Evolutionary conservation across 2,888 invertebrate genomes (phyloP), one percentile per base, ranked within the genome.

Genomic region (Falcaria lacertinaria): DNA sequence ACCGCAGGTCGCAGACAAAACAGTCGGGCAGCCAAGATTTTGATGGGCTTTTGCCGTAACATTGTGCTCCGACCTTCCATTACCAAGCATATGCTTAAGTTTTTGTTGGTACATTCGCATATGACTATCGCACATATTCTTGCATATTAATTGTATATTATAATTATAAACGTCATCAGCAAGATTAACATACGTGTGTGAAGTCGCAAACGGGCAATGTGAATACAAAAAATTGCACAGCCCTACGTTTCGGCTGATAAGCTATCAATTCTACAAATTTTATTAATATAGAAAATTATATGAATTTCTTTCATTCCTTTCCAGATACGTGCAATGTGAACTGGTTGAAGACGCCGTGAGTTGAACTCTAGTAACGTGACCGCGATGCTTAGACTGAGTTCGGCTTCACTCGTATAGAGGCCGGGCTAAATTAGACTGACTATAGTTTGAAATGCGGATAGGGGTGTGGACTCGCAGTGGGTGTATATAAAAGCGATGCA

Each of bases 401-500:
- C 60, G 65, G 53, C 62, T 52, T 56, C 60, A 55, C 49, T 55
- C 52, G 58, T 50, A 47, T 59, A 62, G 68, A 70, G 60, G 63
- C 60, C 62, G 64, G 62, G 70, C 53, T 2, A 28, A 11, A 11
- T 28, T 28, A 28, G 28, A 28, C 28, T 45, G 50, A 45, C 54
- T 57, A 75, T 70, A 68, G 58, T 73, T 73, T 67, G 83, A 77
- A 69, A 87, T 85, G 86, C 75, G 77, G 84, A 80, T 80, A 76
- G 74, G 71, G 69, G 79, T 71, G 83, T 73, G 84, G 80, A 85
- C 85, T 85, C 74, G 67, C 54, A 83, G 84, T 81, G 88, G 68
- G 84, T 82, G 83, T 72, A 64, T 77, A 76, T 78, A 86, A 86
- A 80, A 79, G 79, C 81, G 82, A 88, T 89, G 89, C 87, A 89